Conservation (phyloP, 2,113 vertebrate species). For the Burhinus oedicnemus region DNA sequence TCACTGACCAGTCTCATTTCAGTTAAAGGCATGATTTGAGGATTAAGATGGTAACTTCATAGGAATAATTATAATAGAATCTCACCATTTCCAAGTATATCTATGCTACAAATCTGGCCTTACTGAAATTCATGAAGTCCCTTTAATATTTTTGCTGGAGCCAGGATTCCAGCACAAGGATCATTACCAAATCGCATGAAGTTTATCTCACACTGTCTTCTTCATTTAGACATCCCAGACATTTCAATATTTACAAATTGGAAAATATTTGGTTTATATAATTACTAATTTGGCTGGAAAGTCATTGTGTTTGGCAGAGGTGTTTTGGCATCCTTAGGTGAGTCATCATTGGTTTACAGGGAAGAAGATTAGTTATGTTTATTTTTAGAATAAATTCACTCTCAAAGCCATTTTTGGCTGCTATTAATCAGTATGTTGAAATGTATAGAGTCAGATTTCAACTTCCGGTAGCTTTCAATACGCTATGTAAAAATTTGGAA, state of each 20-base stretch:
- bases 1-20: not conserved
- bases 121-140: not conserved
- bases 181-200: not conserved
- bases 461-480: constrained; percentile 3
- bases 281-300: not conserved
- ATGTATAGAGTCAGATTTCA: not conserved
- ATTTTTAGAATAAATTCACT: constrained; percentile 28
- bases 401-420: not conserved
- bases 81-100: not conserved
- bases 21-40: not conserved
- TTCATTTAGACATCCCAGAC: not conserved
- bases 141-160: not conserved
- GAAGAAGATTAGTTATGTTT: not conserved
- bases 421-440: not conserved
- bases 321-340: not conserved
- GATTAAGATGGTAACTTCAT: not conserved
- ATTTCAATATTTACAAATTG: not conserved
- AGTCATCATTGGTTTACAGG: constrained; percentile 12
- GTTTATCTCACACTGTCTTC: not conserved
- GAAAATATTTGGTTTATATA: not conserved
- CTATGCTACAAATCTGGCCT: not conserved
- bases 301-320: not conserved
- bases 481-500: not conserved
- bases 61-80: not conserved
- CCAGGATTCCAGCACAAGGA: not conserved